Conservation (phyloP, 1,140 invertebrate genomes). For the Coboldia fuscipes region DNA sequence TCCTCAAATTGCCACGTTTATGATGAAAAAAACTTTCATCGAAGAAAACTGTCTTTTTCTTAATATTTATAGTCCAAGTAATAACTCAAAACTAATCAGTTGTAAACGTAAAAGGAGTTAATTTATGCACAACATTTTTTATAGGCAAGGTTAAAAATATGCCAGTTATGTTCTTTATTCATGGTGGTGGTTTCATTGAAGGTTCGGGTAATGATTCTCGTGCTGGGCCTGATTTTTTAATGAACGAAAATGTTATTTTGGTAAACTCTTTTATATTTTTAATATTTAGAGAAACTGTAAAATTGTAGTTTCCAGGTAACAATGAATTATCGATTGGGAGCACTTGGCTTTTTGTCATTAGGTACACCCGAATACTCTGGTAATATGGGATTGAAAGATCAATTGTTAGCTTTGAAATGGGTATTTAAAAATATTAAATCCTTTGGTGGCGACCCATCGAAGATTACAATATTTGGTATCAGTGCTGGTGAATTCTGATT, state of each 20-base stretch:
- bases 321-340: constrained; percentile 45
- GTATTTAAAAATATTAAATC: constrained; percentile 22
- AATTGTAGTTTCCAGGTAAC: constrained; percentile 43
- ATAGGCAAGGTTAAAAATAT: constrained; percentile 26
- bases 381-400: constrained; percentile 30
- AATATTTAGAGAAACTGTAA: no score
- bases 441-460: constrained; percentile 22
- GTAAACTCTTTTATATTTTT: no score
- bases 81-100: no score
- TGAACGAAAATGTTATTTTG: no score
- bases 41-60: constrained; percentile 31
- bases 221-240: no score
- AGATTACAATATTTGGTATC: constrained; percentile 29
- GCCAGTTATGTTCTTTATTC: constrained; percentile 57
- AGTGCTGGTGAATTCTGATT: constrained; percentile 28
- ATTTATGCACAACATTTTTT: no score
- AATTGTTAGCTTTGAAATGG: constrained; percentile 25
- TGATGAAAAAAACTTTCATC: no score
- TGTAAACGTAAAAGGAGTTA: no score
- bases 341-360: constrained; percentile 36
- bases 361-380: constrained; percentile 14
- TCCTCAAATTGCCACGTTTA: constrained; percentile 31
- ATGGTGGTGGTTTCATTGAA: constrained; percentile 48
- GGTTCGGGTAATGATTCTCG: no score
- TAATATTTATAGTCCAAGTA: constrained; percentile 29